Conservation (phyloP, 2,797 vertebrate genomes). For the Morelia viridis region DNA sequence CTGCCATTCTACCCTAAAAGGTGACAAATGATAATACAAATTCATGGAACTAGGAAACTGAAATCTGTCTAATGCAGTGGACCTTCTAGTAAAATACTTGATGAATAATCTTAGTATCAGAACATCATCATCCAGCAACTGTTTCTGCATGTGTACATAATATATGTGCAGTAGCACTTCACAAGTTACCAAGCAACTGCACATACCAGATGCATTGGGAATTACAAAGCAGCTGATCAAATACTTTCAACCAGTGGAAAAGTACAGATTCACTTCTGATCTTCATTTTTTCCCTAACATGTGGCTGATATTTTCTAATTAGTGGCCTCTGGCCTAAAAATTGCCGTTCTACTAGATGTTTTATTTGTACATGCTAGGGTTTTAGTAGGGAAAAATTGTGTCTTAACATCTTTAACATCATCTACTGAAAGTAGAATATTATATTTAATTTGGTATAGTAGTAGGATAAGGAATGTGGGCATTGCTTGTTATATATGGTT, state of each 20-base stretch:
- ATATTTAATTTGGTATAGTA: neutral
- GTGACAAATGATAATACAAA: neutral
- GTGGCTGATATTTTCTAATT: neutral
- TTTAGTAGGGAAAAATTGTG: neutral
- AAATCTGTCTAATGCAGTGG: neutral
- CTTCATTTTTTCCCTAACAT: neutral
- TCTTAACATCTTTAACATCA: neutral
- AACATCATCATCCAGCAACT: neutral
- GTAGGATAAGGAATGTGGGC: neutral
- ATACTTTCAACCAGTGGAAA: slow-evolving; percentile 35
- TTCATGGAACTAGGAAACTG: neutral
- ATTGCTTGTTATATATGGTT: neutral
- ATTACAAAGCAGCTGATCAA: slow-evolving; percentile 19
- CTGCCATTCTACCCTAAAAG: neutral
- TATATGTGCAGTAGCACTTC: slow-evolving; percentile 20
- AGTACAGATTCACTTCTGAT: slow-evolving; percentile 25
- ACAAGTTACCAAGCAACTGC: slow-evolving; percentile 50
- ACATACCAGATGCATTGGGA: neutral
- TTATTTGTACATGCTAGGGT: neutral
- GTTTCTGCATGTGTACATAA: neutral
- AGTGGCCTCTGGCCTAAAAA: neutral
- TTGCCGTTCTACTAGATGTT: too few species aligned
- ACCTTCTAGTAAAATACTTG: neutral
- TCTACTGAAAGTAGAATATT: neutral
- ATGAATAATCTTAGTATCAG: neutral